Base-by-base conservation (phyloP, 2,888 invertebrate genomes). In the Tenthredo mesomela region DNA sequence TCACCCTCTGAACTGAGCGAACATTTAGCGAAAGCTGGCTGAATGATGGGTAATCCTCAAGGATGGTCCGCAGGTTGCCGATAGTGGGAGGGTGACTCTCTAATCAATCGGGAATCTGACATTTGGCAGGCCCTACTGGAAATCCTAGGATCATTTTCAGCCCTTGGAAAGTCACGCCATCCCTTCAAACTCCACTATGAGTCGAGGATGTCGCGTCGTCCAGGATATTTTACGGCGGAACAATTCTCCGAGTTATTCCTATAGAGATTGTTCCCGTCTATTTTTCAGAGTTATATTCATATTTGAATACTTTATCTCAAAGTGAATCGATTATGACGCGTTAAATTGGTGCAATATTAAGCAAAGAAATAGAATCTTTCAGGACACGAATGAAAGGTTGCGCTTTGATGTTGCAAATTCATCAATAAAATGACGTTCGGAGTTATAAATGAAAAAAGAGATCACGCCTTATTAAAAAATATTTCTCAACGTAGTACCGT, bases 61-160 rank as follows among this genome's bases (percentile, higher is more conserved):
- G 58, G 29, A 77, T 50, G 12, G 47, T 29, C 25, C 47, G 47
- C 47, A 25, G 29, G 21, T 29, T 47, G 47, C 6, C n/a, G 77
- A 77, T 77, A 80, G 61, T 61, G 15, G 10, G n/a, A 80, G 80
- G 37, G 58, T 33, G 33, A 40, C 40, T 21, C 40, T 61, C 25
- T 25, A n/a, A 80, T 80, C 80, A 80, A 80, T 80, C 40, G 61
- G 3, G 40, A 40, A 50, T 33, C 33, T 58, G 80, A 80, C 61
- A 80, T 33, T 43, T 40, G 58, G n/a, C 80, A 40, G 40, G 40
- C 58, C 61, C 61, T 80, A 21, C 80, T 37, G 61, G 80, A 80
- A 61, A 78, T 80, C 80, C 61, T 80, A 5, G 25, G 80, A 80
- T 80, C 80, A 50, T 80, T 80, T 58, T 12, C 61, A 50, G 40